Conservation (phyloP, 1,140 invertebrate species). For the Copidosoma floridanum region DNA sequence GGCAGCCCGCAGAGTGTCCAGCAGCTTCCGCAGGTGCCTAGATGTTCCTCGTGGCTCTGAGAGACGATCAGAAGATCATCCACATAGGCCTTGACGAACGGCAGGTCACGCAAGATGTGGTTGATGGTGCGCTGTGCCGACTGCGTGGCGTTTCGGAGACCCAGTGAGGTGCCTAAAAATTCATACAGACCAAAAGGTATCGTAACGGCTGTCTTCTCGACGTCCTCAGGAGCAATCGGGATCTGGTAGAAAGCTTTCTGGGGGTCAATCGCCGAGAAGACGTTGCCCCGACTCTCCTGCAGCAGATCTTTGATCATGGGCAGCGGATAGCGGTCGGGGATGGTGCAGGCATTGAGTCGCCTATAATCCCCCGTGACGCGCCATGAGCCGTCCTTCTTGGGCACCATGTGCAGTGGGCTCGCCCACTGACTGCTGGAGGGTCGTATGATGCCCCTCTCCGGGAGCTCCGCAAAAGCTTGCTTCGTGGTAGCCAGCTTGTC, state of each 20-base stretch:
- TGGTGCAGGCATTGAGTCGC: background rate
- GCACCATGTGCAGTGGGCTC: background rate
- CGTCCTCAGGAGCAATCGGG: background rate
- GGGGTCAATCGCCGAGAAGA: background rate
- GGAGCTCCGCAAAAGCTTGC: background rate
- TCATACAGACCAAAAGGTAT: no score
- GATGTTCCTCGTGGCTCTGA: constrained; percentile 32
- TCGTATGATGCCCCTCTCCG: background rate
- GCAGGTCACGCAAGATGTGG: no score
- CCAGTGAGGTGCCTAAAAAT: no score
- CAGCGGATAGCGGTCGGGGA: background rate
- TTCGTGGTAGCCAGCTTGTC: background rate
- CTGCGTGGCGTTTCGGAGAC: no score
- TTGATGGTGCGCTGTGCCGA: no score
- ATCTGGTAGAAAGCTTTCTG: background rate
- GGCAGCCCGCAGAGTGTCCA: constrained; percentile 24
- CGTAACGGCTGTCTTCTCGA: background rate
- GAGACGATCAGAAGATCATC: constrained; percentile 53
- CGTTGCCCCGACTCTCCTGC: background rate
- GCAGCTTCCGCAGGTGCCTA: constrained; percentile 28
- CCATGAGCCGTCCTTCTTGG: background rate
- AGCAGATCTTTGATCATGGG: background rate
- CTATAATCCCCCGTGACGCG: background rate
- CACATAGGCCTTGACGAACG: constrained; percentile 40
- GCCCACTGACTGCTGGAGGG: no score